These are phyloP conservation scores for Mionectes olivaceus DNA, from an alignment of 2,797 vertebrate genomes.

Conservation along the genomic window DNA sequence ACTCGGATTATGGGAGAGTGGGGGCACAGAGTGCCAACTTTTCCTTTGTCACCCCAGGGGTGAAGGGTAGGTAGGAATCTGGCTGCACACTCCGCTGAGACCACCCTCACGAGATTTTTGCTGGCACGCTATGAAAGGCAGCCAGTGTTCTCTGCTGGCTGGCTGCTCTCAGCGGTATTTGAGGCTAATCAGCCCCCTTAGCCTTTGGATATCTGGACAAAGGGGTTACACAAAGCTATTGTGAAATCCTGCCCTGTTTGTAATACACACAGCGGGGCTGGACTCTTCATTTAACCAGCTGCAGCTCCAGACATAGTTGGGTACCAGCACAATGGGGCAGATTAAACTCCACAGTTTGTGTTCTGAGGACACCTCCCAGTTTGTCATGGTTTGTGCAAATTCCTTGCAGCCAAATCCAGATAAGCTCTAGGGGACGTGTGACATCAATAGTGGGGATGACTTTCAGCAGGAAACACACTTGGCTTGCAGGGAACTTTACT, in stretches of 20 bases:
- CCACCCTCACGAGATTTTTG: background rate
- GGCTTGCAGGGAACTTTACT: background rate
- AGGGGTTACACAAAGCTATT: constrained; percentile 37
- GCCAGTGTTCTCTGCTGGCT: constrained; percentile 28
- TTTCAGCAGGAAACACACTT: background rate
- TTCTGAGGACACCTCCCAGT: background rate
- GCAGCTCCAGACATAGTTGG: background rate
- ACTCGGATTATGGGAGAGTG: background rate
- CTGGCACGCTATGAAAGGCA: constrained; percentile 39
- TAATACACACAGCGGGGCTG: background rate
- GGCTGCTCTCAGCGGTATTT: background rate
- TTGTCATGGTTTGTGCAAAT: background rate
- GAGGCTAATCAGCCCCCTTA: constrained; percentile 23
- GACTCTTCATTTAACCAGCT: constrained; percentile 6
- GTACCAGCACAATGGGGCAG: constrained; percentile 2
- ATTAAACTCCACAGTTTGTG: constrained; percentile 9
- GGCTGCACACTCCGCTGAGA: background rate
- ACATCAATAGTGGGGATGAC: background rate
- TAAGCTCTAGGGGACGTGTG: background rate
- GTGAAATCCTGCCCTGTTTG: constrained; percentile 24
- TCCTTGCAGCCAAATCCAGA: background rate
- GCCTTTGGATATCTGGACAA: constrained; percentile 42
- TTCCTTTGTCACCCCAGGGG: background rate
- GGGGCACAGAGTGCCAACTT: background rate
- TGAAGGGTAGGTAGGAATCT: background rate